These are phyloP conservation scores for Vombatus ursinus DNA, from an alignment of 2,113 vertebrate species.

Conservation along the genomic window DNA sequence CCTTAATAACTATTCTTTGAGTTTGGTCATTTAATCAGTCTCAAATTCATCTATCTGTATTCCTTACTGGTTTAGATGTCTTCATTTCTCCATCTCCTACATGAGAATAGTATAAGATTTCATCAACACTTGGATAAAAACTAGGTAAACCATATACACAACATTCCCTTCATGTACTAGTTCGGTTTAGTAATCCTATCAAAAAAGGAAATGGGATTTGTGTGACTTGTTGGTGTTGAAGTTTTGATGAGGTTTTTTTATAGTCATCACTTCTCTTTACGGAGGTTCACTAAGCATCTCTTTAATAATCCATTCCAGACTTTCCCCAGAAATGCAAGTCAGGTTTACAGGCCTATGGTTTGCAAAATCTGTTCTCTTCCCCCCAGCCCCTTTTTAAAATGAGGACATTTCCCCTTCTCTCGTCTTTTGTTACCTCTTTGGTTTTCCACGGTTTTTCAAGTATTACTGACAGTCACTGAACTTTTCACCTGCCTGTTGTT, in stretches of 20 bases:
- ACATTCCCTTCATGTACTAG: neutral
- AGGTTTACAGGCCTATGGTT: neutral
- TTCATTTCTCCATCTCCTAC: no score
- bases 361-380: neutral
- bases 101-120: neutral
- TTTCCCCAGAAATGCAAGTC: neutral
- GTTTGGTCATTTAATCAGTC: neutral
- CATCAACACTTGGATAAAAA: neutral
- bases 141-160: neutral
- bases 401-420: neutral
- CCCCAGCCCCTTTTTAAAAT: neutral
- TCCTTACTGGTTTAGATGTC: neutral
- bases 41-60: neutral
- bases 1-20: neutral
- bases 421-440: neutral
- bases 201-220: neutral
- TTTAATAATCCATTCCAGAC: neutral
- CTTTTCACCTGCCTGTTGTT: neutral
- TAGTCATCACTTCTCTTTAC: neutral
- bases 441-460: neutral
- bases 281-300: neutral
- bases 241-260: neutral
- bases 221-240: neutral
- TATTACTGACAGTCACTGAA: neutral
- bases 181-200: neutral